Evolutionary conservation across 2,113 vertebrate genomes (phyloP).

Genomic region (Colossoma macropomum): DNA sequence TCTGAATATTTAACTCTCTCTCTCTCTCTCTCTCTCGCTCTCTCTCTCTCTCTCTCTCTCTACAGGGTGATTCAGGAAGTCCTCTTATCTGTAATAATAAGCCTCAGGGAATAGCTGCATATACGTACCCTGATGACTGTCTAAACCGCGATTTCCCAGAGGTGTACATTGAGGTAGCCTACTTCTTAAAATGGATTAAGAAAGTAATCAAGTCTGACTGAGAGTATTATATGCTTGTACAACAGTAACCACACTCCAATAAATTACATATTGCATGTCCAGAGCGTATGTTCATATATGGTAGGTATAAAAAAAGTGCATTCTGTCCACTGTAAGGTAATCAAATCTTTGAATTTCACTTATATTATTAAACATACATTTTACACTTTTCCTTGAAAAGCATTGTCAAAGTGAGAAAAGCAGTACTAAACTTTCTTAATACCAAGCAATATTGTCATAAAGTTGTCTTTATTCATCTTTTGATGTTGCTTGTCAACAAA

Average conservation of each 20-base stretch:
- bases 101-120: conserved; percentile 47
- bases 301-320: background rate
- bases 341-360: background rate
- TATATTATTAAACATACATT: too few relatives aligned
- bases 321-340: background rate
- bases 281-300: too few relatives aligned
- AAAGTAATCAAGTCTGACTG: conserved; percentile 8
- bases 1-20: too few relatives aligned
- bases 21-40: too few relatives aligned
- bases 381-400: too few relatives aligned
- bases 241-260: background rate
- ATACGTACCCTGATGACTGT: background rate
- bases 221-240: background rate
- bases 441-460: background rate
- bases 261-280: background rate
- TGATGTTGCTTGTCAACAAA: background rate
- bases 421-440: background rate
- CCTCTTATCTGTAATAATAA: conserved; percentile 46
- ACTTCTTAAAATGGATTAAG: conserved; percentile 50
- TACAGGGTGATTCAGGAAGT: conserved; percentile 58
- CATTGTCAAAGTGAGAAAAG: background rate
- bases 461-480: conserved; percentile 21
- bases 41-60: conserved; percentile 4
- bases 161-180: conserved; percentile 49
- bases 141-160: conserved; percentile 21